phyloP scores from a whole-genome alignment of 2,113 vertebrate species.

The Caretta caretta region DNA sequence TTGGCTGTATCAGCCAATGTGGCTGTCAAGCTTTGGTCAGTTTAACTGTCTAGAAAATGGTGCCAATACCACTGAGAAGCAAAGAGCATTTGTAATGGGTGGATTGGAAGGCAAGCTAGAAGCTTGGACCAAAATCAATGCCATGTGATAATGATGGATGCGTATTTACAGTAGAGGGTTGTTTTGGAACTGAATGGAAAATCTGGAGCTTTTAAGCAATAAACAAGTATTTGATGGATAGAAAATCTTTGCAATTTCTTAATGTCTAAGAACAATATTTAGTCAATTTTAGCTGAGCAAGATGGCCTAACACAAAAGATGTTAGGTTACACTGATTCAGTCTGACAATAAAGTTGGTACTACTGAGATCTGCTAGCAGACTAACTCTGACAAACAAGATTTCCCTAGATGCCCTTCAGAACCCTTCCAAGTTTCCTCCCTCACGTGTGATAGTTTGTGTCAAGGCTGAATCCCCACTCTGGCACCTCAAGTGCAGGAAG shows the following conservation, averaged over 20 bases:
- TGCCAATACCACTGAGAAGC: not conserved
- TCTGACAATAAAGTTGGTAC: constrained; percentile 36
- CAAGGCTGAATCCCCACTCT: no score
- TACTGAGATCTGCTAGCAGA: not conserved
- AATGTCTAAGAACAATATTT: not conserved
- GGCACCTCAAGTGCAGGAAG: no score
- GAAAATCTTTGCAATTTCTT: constrained; percentile 21
- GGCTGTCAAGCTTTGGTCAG: constrained; percentile 30
- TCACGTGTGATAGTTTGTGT: not conserved
- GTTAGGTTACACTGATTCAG: constrained; percentile 37
- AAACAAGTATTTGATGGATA: constrained; percentile 16
- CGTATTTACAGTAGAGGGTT: constrained; percentile 35
- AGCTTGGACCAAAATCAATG: constrained; percentile 43
- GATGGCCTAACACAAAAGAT: not conserved
- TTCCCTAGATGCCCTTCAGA: not conserved
- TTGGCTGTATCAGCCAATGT: constrained; percentile 23
- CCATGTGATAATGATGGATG: constrained; percentile 24
- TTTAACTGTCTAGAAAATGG: constrained; percentile 54
- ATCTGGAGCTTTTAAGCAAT: constrained; percentile 39
- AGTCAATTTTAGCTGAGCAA: constrained; percentile 17
- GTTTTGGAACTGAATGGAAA: constrained; percentile 18
- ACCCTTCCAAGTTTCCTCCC: constrained; percentile 16
- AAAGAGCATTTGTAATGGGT: not conserved
- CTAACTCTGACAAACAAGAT: not conserved
- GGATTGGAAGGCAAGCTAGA: constrained; percentile 50